Conservation (phyloP, 2,888 invertebrate species). For the Mycogona germanica region DNA sequence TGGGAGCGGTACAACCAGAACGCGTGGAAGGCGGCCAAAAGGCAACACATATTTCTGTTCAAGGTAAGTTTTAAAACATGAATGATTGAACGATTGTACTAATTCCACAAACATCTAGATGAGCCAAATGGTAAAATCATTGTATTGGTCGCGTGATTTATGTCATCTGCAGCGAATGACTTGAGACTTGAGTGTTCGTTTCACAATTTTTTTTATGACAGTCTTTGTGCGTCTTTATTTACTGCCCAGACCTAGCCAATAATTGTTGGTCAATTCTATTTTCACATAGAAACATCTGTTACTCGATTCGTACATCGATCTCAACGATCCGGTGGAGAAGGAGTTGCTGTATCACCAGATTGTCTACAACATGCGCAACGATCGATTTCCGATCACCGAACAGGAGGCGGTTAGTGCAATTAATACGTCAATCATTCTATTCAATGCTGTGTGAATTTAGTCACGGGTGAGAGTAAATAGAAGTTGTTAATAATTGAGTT, state of each 20-base stretch:
- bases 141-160: background rate
- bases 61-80: constrained; percentile 36
- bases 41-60: constrained; percentile 40
- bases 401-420: constrained; percentile 77
- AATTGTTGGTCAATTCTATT: background rate
- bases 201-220: constrained; percentile 7
- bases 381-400: constrained; percentile 82
- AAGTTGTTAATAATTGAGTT: background rate
- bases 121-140: constrained; percentile 1
- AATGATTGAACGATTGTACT: no score
- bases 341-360: constrained; percentile 89
- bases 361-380: constrained; percentile 75
- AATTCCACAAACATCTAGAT: no score
- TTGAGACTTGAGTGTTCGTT: background rate
- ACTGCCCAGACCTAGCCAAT: background rate
- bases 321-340: constrained; percentile 78
- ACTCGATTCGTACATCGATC: constrained; percentile 62
- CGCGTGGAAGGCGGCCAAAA: constrained; percentile 19
- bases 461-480: background rate
- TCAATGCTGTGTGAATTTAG: background rate
- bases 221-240: background rate
- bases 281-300: constrained; percentile 56
- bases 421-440: background rate
- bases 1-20: constrained; percentile 58
- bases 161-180: background rate